Base-by-base conservation (phyloP, 2,888 invertebrate species). In the Cephus sareptanus region DNA sequence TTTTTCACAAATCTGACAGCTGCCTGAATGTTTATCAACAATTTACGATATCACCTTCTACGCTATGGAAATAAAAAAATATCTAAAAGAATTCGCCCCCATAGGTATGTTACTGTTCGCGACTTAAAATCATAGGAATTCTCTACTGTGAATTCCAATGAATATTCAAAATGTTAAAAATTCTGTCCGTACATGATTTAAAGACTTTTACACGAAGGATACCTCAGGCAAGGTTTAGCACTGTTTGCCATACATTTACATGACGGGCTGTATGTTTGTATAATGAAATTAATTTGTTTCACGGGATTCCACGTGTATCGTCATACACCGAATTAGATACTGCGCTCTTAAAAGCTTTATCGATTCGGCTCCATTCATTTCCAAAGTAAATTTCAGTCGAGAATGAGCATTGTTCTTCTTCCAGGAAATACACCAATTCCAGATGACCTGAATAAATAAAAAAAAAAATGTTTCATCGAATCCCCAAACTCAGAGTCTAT, bases 251-350 rank as follows among this genome's bases (percentile, higher is more conserved):
- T 56, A 56, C 56, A 56, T 23, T 74, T 74, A 30, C 68, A 34
- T 68, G 74, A 68, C 74, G 37, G 68, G 35, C 37, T 75, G 77
- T 77, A 37, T 77, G 71, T 77, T 77, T 69, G 70, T 70, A 15
- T 75, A 70, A 37, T 35, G 30, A 77, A 77, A 77, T 77, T 77
- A 75, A 77, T 77, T 75, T 74, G 70, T 70, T 75, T 77, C 75
- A 70, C 71, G 40, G 40, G n/a, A 34, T 77, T 35, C 69, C 74
- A 31, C 34, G 69, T 37, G 34, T 34, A 69, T 30, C 75, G 34
- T 77, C 77, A 75, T 70, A 33, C 34, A 77, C 75, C 23, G 34
- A 75, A 71, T 75, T 77, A 75, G 70, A 40, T 34, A 33, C 70
- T 37, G 40, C 73, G 30, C 1, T 69, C 56, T 56, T 56, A 56